phyloP scores from a whole-genome alignment of 2,888 invertebrate species.

The Pediacus dermestoides region DNA sequence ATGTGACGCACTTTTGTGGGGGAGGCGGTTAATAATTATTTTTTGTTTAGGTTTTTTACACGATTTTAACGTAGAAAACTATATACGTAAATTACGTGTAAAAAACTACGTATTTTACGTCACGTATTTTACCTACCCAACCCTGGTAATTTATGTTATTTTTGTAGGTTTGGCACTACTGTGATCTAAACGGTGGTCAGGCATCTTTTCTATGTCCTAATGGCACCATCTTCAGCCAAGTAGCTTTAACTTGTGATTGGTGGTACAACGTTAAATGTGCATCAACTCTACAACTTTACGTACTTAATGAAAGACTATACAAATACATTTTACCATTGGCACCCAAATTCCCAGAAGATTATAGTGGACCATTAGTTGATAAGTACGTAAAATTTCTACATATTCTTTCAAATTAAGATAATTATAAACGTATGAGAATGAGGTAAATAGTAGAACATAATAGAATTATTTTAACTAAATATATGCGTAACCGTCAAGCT shows the following conservation, averaged over 20 bases:
- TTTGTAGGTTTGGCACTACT: slow-evolving; percentile 84
- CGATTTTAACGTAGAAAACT: too few species aligned
- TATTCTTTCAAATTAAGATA: too few species aligned
- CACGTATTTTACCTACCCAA: too few species aligned
- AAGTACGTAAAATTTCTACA: slow-evolving; percentile 55
- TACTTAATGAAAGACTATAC: slow-evolving; percentile 82
- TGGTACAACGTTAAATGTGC: slow-evolving; percentile 90
- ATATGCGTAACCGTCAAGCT: too few species aligned
- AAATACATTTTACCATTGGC: slow-evolving; percentile 82
- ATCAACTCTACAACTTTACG: slow-evolving; percentile 79
- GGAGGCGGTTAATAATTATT: too few species aligned
- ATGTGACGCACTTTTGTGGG: too few species aligned
- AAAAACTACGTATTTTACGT: too few species aligned
- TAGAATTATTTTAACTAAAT: too few species aligned
- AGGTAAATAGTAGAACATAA: too few species aligned
- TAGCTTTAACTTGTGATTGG: slow-evolving; percentile 86
- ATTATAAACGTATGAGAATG: too few species aligned
- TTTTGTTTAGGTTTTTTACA: too few species aligned
- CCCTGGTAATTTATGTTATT: slow-evolving; percentile 7
- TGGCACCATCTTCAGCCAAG: slow-evolving; percentile 88
- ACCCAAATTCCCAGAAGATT: slow-evolving; percentile 88
- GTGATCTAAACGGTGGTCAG: slow-evolving; percentile 85
- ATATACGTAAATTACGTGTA: neutral
- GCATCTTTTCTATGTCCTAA: slow-evolving; percentile 87
- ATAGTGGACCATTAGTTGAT: slow-evolving; percentile 82